phyloP scores from a whole-genome alignment of 1,140 invertebrate genomes.

The Nasonia longicornis region DNA sequence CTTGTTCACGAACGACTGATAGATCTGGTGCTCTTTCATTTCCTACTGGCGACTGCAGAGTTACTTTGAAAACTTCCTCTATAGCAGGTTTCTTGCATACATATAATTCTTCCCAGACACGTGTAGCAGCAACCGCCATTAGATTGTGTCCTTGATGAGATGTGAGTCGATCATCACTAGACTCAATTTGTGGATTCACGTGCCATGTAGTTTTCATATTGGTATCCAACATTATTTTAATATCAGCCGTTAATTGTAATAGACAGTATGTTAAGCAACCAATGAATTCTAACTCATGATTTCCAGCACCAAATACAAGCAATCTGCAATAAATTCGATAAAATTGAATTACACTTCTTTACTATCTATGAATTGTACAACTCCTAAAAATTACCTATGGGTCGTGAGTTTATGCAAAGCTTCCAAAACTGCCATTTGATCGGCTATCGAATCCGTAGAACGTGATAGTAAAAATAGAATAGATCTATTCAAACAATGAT shows the following conservation, averaged over 20 bases:
- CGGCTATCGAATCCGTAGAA: constrained; percentile 87
- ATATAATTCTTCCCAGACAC: constrained; percentile 98
- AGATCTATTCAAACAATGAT: constrained; percentile 93
- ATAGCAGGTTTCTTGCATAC: constrained; percentile 96
- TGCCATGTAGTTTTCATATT: constrained; percentile 90
- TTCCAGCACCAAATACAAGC: constrained; percentile 92
- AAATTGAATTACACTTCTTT: not conserved
- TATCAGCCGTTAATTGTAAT: constrained; percentile 91
- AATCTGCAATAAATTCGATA: constrained; percentile 68
- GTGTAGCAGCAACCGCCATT: constrained; percentile 88
- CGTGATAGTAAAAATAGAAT: constrained; percentile 94
- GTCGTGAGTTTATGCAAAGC: constrained; percentile 93
- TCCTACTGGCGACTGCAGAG: constrained; percentile 75
- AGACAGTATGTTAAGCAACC: constrained; percentile 95
- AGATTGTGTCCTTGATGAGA: constrained; percentile 87
- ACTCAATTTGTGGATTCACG: constrained; percentile 82
- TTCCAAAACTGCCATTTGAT: constrained; percentile 93
- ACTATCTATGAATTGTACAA: not conserved
- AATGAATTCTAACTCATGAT: constrained; percentile 95
- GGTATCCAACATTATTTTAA: constrained; percentile 85
- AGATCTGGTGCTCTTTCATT: constrained; percentile 87
- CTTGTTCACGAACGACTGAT: constrained; percentile 80
- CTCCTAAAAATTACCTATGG: constrained; percentile 68
- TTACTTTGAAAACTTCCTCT: constrained; percentile 93
- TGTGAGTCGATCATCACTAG: constrained; percentile 80